Evolutionary conservation across 2,797 vertebrate genomes (phyloP).

Genomic region (Sebastes oblongus): DNA sequence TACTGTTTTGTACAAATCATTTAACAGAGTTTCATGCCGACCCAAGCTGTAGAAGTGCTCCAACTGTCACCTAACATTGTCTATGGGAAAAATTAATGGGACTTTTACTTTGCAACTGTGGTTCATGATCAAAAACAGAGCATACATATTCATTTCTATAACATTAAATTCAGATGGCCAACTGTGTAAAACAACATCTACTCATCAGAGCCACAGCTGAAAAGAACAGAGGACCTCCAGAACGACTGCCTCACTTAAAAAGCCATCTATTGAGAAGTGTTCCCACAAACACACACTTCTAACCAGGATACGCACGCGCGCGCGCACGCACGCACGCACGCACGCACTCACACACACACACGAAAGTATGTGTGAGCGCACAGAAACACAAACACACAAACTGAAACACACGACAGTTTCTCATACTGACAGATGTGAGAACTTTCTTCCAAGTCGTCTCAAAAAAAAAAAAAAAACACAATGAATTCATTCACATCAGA

Average conservation of each 20-base stretch:
- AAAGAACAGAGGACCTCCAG: neutral
- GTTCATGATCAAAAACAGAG: neutral
- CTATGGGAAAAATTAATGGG: too few relatives aligned
- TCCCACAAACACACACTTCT: neutral
- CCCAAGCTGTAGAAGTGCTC: too few relatives aligned
- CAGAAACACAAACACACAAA: slow-evolving; percentile 17
- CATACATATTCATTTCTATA: too few relatives aligned
- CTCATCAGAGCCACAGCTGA: neutral
- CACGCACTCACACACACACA: neutral
- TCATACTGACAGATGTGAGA: slow-evolving; percentile 59
- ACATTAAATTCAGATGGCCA: neutral
- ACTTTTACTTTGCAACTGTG: neutral
- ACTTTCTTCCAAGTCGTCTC: slow-evolving; percentile 41
- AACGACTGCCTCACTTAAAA: neutral
- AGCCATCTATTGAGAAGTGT: neutral
- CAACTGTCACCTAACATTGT: too few relatives aligned
- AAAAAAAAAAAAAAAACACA: slow-evolving; percentile 32
- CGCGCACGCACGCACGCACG: neutral
- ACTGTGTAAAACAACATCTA: neutral
- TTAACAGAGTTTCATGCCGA: too few relatives aligned
- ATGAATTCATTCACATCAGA: slow-evolving; percentile 61
- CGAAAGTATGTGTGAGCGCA: neutral
- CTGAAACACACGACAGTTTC: slow-evolving; percentile 29
- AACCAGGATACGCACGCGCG: neutral
- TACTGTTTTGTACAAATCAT: too few relatives aligned